Base-by-base conservation (phyloP, 2,888 invertebrate species). In the Pardosa pseudoannulata region DNA sequence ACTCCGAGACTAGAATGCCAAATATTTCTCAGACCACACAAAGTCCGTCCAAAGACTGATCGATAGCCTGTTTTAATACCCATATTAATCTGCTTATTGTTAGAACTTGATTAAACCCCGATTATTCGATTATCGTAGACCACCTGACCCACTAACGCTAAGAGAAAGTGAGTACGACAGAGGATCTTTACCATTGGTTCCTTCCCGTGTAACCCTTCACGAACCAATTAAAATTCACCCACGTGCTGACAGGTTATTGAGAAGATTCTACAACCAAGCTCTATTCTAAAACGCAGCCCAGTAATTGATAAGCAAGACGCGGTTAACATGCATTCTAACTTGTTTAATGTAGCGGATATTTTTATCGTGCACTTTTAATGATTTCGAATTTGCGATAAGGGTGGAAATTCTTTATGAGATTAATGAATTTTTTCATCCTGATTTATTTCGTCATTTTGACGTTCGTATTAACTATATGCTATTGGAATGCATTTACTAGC, bases 181-280 rank as follows among this genome's bases (percentile, higher is more conserved):
- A n/a, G n/a, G n/a, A n/a, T n/a, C n/a, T n/a, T 65, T 29, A 0
- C 65, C 28, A 9, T 13, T 65, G 82, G 82, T 1, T 36, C 67
- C 29, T 16, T 85, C 39, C 72, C 64, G 73, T 64, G 56, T 46
- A 73, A 71, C 83, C 27, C n/a, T n/a, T n/a, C n/a, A 27, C 19
- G 29, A n/a, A 50, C 83, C 83, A 85, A 85, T 85, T 85, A 85
- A 78, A 85, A 85, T 85, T 72, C 83, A 85, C 83, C 83, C 78
- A 46, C 41, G 23, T n/a, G 78, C 68, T 79, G 83, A 85, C 83
- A 85, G 68, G 83, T 78, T 85, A 85, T 85, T 85, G 83, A 78
- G 67, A 67, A 78, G 67, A 50, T 85, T 73, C 76, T 85, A n/a
- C n/a, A n/a, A n/a, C n/a, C n/a, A n/a, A n/a, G n/a, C n/a, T n/a